A percentile compares a stretch with the other conserved stretches of the same genome.
Evolutionary conservation across 2,113 vertebrate species (phyloP).

Genomic region (Mionectes macconnelli): DNA sequence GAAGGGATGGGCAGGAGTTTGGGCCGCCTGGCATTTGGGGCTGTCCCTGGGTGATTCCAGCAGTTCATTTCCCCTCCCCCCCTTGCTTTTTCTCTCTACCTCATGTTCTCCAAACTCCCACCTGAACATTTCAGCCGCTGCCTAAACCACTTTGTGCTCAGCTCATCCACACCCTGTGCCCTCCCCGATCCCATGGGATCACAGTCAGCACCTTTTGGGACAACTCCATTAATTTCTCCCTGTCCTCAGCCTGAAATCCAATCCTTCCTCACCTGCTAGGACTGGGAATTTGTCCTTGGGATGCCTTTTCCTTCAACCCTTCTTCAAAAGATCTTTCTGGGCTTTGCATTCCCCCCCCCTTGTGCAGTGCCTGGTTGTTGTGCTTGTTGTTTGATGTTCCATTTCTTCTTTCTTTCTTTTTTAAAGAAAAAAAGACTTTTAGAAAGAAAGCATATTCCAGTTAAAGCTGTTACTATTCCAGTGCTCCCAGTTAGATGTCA

Average conservation of each 20-base stretch:
- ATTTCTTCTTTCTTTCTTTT: neutral
- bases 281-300: neutral
- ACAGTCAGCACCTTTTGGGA: accelerated
- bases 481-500: neutral
- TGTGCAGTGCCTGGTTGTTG: neutral
- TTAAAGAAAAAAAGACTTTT: neutral
- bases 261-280: neutral
- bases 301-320: neutral
- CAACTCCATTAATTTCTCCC: neutral
- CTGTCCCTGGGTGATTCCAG: neutral
- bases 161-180: accelerated
- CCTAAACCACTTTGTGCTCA: neutral
- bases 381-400: neutral
- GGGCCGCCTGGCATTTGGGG: neutral
- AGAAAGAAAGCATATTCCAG: neutral
- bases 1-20: neutral
- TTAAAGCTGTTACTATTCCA: conserved; percentile 29
- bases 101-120: neutral
- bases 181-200: neutral
- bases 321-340: neutral
- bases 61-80: accelerated
- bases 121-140: neutral
- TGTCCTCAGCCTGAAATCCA: neutral
- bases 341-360: neutral
- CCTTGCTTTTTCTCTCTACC: neutral